Evolutionary conservation across 1,140 invertebrate species (phyloP).

Genomic region (Drosophila lacteicornis): DNA sequence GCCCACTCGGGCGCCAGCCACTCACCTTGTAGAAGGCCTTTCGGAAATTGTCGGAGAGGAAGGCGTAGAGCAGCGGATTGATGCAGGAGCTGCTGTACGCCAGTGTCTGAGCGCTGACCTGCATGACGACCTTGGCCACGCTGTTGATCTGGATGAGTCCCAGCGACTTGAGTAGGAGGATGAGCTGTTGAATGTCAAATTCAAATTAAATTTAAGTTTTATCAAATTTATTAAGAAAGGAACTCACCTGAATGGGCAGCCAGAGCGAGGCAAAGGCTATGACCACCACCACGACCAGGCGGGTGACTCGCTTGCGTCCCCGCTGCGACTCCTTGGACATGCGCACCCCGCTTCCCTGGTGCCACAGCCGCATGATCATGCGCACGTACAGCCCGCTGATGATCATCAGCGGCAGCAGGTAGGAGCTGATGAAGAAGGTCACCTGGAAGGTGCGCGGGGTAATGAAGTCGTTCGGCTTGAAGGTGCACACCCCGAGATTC

Average conservation of each 20-base stretch:
- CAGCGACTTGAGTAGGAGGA: constrained; percentile 91
- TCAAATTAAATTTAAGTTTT: neutral
- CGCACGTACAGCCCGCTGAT: constrained; percentile 95
- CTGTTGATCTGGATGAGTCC: constrained; percentile 88
- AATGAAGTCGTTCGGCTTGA: constrained; percentile 37
- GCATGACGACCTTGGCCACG: constrained; percentile 87
- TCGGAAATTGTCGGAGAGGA: constrained; percentile 83
- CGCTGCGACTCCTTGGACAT: constrained; percentile 88
- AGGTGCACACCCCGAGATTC: constrained; percentile 57
- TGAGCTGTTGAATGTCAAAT: constrained; percentile 87
- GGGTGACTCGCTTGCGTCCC: constrained; percentile 95
- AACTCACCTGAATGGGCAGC: constrained; percentile 94
- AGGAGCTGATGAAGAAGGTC: constrained; percentile 85
- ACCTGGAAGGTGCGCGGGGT: constrained; percentile 63
- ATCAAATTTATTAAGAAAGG: no score
- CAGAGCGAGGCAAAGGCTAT: constrained; percentile 98
- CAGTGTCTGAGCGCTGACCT: constrained; percentile 94
- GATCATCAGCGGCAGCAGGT: constrained; percentile 92
- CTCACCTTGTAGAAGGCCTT: constrained; percentile 84
- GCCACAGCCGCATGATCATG: constrained; percentile 95
- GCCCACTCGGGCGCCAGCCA: constrained; percentile 3
- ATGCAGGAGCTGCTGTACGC: constrained; percentile 98
- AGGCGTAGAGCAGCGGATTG: constrained; percentile 93
- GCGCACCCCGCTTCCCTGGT: constrained; percentile 90
- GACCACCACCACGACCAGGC: constrained; percentile 97